Base-by-base conservation (phyloP, 2,888 invertebrate species). In the Gandaritis pyraliata region DNA sequence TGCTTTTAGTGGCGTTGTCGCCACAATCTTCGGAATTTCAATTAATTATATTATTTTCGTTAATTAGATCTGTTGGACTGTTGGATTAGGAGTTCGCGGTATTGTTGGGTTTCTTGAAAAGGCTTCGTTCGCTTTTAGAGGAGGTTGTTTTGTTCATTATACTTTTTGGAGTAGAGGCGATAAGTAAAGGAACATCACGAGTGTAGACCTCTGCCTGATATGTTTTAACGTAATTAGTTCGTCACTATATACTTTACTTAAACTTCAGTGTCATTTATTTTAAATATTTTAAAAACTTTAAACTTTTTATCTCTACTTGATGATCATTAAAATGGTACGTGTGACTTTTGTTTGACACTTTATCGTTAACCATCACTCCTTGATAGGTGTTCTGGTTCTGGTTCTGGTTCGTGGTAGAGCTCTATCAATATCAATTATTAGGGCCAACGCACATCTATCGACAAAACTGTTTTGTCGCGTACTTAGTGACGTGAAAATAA, bases 1-100 rank as follows among this genome's bases (percentile, higher is more conserved):
- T 86, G 90, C 90, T 90, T 86, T 90, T 89, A 90, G 88, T 82
- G 86, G 76, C 79, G 82, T 77, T 87, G 88, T 88, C 80, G 76
- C 78, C 80, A 78, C 85, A 81, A 86, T 87, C 88, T 87, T 75
- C 75, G 83, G 90, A 89, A 91, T 91, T 87, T 85, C 83, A 82
- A 87, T 87, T 88, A 78, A 80, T 78, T 76, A 80, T 78, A 81
- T 80, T 82, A 82, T 82, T 78, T 72, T 82, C 77, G 76, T 78
- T 79, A 78, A 80, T 81, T 80, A 80, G 81, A 76, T 72, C 72
- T 73, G 76, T 73, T 33, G 60, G 61, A 33, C 58, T 53, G 57
- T 61, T 57, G 69, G 62, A 59, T 69, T 66, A 64, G 57, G 67
- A 47, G 50, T 58, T 58, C 64, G 54, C 58, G 58, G 64, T 64